Evolutionary conservation across 2,113 vertebrate genomes (phyloP).

Genomic region (Atractosteus spatula): DNA sequence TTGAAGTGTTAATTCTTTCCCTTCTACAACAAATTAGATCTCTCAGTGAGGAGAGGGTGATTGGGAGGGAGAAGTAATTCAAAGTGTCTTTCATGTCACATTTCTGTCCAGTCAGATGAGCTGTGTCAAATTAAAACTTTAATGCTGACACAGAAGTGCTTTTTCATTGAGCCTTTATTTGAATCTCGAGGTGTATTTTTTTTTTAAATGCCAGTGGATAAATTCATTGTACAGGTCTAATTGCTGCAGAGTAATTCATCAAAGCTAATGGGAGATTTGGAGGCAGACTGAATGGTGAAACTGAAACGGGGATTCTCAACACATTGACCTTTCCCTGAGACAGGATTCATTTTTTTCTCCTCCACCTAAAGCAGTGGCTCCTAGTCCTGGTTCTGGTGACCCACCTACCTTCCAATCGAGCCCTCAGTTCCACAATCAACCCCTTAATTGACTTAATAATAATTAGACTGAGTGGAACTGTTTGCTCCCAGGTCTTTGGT

Average conservation of each 20-base stretch:
- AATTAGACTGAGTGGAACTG: no score
- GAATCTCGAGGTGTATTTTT: not conserved
- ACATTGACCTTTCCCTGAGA: not conserved
- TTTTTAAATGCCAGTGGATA: conserved; percentile 1
- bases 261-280: conserved; percentile 1
- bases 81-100: no score
- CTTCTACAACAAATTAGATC: no score
- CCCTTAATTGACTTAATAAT: no score
- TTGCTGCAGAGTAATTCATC: not conserved
- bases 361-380: no score
- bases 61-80: no score
- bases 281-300: not conserved
- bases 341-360: not conserved
- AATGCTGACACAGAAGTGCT: not conserved
- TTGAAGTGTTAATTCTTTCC: no score
- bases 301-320: not conserved
- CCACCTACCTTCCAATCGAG: no score
- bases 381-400: no score
- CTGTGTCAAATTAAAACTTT: not conserved
- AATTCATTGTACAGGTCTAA: not conserved
- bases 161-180: conserved; percentile 1
- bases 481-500: no score
- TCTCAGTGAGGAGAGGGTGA: no score
- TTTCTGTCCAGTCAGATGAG: not conserved
- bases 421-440: no score